Evolutionary conservation across 2,888 invertebrate species (phyloP), one percentile per base, ranked within the genome.

Genomic region (Caenorhabditis uteleia): DNA sequence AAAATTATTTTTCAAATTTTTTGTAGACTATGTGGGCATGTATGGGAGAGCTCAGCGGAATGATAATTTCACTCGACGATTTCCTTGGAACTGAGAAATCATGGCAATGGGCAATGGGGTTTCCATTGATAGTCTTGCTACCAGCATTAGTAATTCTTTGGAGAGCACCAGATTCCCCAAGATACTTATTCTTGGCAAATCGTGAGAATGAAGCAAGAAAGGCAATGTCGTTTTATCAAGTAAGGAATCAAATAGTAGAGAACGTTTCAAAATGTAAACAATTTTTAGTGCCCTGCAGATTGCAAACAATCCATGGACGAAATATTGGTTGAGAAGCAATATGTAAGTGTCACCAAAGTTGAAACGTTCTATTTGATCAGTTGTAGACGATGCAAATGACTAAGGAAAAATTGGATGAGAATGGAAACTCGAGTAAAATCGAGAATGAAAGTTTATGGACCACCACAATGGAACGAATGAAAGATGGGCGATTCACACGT

Each of bases 11-110:
- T 8, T 23, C 1, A 39, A n/a, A 27, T 27, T 25, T 29, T 27
- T 67, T 79, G 26, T 54, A 78, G 78, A 77, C 78, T 16, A 75
- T 78, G 53, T 79, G 79, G 79, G 77, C 79, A 8, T 79, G 79
- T 42, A 43, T 77, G 31, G 79, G 79, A 20, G 79, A 79, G 43
- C 58, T 79, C 7, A 48, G 65, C 23, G 78, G 79, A 4, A 74
- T 78, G 75, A 33, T 70, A 6, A 54, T 79, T 6, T 77, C 78
- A 2, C 43, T 80, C n/a, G 68, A 73, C 38, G 58, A 55, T 10
- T 48, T 75, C 2, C 54, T 80, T 10, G 79, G 78, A 29, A 61
- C 54, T 14, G 55, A 56, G 8, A 16, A 34, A 12, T 21, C 39
- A 6, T 79, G 79, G 79, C 73, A 77, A 29, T 60, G 61, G 50